Evolutionary conservation across 2,797 vertebrate genomes (phyloP), one percentile per base, ranked within the genome.

Genomic region (Holocentrus rufus): DNA sequence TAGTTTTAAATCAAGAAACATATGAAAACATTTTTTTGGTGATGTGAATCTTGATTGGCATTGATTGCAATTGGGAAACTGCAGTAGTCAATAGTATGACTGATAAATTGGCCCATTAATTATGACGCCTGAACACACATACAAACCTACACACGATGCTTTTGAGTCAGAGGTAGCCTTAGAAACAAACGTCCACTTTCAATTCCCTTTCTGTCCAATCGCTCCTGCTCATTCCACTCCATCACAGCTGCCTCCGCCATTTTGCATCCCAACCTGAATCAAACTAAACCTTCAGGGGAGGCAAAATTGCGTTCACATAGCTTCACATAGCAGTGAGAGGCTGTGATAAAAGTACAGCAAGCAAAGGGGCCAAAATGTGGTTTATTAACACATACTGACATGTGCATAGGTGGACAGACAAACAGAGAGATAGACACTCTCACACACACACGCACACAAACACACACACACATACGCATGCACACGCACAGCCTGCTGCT

Each of bases 281-380:
- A 15, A 31, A 10, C 44, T 39, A 20, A 76, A 46, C 8, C 18
- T 6, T 18, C 20, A 18, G 56, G 42, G 11, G 56, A 71, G 14
- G 31, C 25, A n/a, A 25, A 55, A 65, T 15, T 39, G 22, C 36
- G 9, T 8, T 58, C 17, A 18, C 14, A 15, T 17, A 2, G 15
- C 17, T 58, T 44, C 20, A n/a, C n/a, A n/a, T n/a, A 54, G 57
- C 20, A 27, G 25, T 39, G 70, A 10, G 31, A 27, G 22, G 53
- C 65, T 23, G 75, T 74, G 46, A 61, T 15, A 70, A 31, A 75
- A 54, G 34, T 47, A 39, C 47, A 59, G 63, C 30, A 3, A 81
- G 42, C 36, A 23, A 10, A 58, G 56, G 76, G 63, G 58, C 57
- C 55, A 66, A 58, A 54, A 39, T 31, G 49, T 23, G n/a, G 7